A percentile compares a stretch with the other conserved stretches of the same genome.
Conservation (phyloP, 2,888 invertebrate genomes). For the Hirtodrosophila trivittata region DNA sequence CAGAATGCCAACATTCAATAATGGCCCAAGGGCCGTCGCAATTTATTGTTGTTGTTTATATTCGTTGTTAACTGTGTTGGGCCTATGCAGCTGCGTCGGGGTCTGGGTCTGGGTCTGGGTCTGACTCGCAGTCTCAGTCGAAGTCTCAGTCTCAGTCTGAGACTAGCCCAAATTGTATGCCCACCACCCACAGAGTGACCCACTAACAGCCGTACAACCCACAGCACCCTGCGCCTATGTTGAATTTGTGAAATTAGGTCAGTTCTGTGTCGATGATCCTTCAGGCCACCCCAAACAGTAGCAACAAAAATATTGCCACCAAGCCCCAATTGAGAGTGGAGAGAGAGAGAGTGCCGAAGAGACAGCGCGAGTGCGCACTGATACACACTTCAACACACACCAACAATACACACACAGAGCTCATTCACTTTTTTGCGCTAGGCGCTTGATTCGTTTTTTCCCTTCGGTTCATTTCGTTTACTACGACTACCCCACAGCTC, state of each 20-base stretch:
- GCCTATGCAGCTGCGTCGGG: slow-evolving; percentile 52
- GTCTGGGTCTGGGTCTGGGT: slow-evolving; percentile 30
- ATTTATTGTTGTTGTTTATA: slow-evolving; percentile 51
- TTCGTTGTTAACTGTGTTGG: slow-evolving; percentile 24
- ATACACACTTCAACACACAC: slow-evolving; percentile 39
- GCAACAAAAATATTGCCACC: slow-evolving; percentile 32
- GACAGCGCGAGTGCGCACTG: slow-evolving; percentile 70
- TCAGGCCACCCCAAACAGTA: slow-evolving; percentile 69
- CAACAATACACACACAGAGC: slow-evolving; percentile 22
- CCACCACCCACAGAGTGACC: slow-evolving; percentile 64
- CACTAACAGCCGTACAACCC: slow-evolving; percentile 57
- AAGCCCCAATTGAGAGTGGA: slow-evolving; percentile 11
- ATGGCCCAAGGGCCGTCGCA: slow-evolving; percentile 50
- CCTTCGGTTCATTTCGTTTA: slow-evolving; percentile 68
- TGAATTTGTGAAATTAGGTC: slow-evolving; percentile 84
- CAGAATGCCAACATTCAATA: slow-evolving; percentile 57
- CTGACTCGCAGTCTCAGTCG: slow-evolving; percentile 31
- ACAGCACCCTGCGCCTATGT: slow-evolving; percentile 74
- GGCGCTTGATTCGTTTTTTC: slow-evolving; percentile 52
- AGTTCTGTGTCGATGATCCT: slow-evolving; percentile 84
- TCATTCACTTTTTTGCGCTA: slow-evolving; percentile 60
- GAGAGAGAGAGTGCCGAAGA: slow-evolving; percentile 40
- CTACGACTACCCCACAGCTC: slow-evolving; percentile 31
- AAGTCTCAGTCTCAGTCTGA: slow-evolving; percentile 15
- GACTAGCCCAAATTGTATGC: slow-evolving; percentile 15